phyloP scores from a whole-genome alignment of 2,888 invertebrate species.

The Andrena minutula region DNA sequence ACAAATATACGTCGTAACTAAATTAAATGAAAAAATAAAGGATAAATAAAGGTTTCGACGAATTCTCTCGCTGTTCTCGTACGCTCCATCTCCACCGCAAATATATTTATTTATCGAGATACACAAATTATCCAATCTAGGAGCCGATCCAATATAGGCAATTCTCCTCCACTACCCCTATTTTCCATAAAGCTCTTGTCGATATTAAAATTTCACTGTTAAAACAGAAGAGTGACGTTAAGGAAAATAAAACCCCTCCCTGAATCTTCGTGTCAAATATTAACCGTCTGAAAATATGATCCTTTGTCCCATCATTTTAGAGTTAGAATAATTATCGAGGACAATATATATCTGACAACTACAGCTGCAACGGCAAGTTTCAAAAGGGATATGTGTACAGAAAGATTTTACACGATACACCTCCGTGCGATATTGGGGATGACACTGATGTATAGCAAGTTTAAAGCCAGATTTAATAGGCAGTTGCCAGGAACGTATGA shows the following conservation, averaged over 20 bases:
- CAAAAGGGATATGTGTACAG: not conserved
- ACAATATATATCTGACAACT: not conserved
- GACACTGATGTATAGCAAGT: conserved; percentile 26
- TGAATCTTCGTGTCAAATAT: not conserved
- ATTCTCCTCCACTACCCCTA: too few relatives aligned
- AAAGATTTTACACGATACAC: not conserved
- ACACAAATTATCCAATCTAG: too few relatives aligned
- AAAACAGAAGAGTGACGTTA: not conserved
- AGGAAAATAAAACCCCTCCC: not conserved
- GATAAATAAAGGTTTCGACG: too few relatives aligned
- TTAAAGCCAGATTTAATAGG: conserved; percentile 32
- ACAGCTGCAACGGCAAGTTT: not conserved
- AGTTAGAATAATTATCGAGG: not conserved
- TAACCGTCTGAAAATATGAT: not conserved
- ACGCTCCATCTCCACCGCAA: too few relatives aligned
- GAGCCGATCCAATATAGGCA: too few relatives aligned
- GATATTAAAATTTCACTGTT: not conserved
- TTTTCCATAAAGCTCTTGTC: too few relatives aligned
- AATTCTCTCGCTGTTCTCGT: too few relatives aligned
- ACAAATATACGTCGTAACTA: too few relatives aligned
- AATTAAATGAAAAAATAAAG: too few relatives aligned
- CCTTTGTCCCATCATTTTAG: not conserved
- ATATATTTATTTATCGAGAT: too few relatives aligned
- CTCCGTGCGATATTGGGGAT: conserved; percentile 14
- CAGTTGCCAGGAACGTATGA: conserved; percentile 12